A percentile compares a stretch with the other conserved stretches of the same genome.
These are phyloP conservation scores for Cichladusa arquata DNA, from an alignment of 2,113 vertebrate species.

Conservation along the genomic window DNA sequence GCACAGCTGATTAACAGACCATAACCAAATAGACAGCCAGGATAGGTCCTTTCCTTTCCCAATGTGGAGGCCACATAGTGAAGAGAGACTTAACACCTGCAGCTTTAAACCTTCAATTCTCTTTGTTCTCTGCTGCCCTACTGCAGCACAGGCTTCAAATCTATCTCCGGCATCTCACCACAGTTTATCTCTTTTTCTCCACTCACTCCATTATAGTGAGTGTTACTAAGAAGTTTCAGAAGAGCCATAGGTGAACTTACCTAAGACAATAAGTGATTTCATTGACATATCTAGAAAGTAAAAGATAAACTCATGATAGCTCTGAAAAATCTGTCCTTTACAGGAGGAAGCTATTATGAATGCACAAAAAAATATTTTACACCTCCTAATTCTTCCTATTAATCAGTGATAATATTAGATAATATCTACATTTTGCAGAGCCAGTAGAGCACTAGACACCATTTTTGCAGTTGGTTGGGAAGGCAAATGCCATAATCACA, in stretches of 20 bases:
- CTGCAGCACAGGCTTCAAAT: neutral
- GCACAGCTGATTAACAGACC: neutral
- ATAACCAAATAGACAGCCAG: neutral
- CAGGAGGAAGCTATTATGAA: fast-evolving
- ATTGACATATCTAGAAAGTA: neutral
- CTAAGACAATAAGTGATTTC: neutral
- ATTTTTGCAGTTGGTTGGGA: neutral
- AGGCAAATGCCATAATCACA: neutral
- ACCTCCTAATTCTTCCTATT: neutral
- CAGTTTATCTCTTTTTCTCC: neutral
- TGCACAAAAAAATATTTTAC: neutral
- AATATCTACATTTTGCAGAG: neutral
- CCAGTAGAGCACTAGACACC: neutral
- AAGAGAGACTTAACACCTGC: neutral
- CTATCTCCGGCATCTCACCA: neutral
- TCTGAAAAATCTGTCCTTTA: neutral
- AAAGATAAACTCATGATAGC: neutral
- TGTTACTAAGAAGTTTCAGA: neutral
- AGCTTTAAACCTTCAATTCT: neutral
- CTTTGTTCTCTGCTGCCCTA: neutral
- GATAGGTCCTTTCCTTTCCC: neutral
- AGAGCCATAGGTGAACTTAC: neutral
- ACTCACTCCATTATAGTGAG: neutral
- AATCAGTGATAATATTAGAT: neutral
- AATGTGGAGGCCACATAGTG: neutral